phyloP scores from a whole-genome alignment of 2,888 invertebrate species.

The Drosophila multiciliata region DNA sequence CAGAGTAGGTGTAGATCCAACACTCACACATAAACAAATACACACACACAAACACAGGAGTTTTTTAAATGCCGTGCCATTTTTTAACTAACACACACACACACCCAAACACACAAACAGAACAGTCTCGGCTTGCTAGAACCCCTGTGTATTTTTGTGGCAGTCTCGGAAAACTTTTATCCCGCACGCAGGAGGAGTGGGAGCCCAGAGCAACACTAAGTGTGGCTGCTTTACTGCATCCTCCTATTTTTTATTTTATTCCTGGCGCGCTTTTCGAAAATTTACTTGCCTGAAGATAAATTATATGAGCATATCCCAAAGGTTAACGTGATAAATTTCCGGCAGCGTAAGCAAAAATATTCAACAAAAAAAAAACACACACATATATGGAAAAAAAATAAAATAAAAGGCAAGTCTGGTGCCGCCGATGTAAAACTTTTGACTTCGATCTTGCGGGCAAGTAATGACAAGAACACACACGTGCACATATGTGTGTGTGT shows the following conservation, averaged over 20 bases:
- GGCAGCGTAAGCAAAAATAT: slow-evolving; percentile 79
- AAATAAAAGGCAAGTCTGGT: slow-evolving; percentile 64
- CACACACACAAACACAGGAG: slow-evolving; percentile 8
- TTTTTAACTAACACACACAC: slow-evolving; percentile 56
- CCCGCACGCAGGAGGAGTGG: slow-evolving; percentile 29
- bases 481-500: slow-evolving; percentile 40
- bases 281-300: slow-evolving; percentile 80
- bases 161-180: slow-evolving; percentile 59
- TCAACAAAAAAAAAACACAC: slow-evolving; percentile 27
- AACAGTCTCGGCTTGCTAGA: slow-evolving; percentile 23
- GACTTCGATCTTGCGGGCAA: slow-evolving; percentile 73
- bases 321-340: slow-evolving; percentile 81
- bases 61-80: slow-evolving; percentile 64
- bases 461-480: slow-evolving; percentile 50
- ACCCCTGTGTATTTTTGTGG: slow-evolving; percentile 74
- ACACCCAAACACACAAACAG: slow-evolving; percentile 16
- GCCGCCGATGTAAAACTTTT: slow-evolving; percentile 60
- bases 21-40: slow-evolving; percentile 10
- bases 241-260: slow-evolving; percentile 27
- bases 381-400: not conserved
- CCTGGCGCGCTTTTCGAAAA: slow-evolving; percentile 56
- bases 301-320: slow-evolving; percentile 81
- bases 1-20: slow-evolving; percentile 30
- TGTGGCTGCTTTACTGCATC: slow-evolving; percentile 15
- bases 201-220: slow-evolving; percentile 33